Evolutionary conservation across 2,797 vertebrate species (phyloP), one percentile per base, ranked within the genome.

Genomic region (Heterohyrax brucei): DNA sequence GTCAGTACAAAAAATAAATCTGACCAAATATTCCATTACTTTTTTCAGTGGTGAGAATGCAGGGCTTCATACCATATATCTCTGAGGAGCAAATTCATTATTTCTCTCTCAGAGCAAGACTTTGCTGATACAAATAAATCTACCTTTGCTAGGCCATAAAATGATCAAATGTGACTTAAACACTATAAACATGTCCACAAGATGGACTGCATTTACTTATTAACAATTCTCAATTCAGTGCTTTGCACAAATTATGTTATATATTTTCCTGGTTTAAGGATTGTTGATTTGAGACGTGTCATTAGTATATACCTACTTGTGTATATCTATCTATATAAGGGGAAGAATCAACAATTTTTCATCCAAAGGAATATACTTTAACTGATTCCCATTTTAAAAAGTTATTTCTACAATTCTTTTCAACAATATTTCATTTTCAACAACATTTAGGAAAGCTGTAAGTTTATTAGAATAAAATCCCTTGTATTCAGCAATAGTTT

Each of bases 121-220:
- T 83, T 82, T 91, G 61, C 70, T 92, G 89, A 95, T 95, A 68
- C 46, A 93, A 89, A 97, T 91, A 93, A 90, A 97, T 91, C 2
- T 72, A 21, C 93, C 73, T 89, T 96, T 93, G 28, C 26, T 22
- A 5, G 39, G 39, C 72, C 89, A 26, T 46, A 97, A 91, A 85
- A 96, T 84, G 81, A 91, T 95, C 88, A 77, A 92, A 44, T 39
- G 3, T 46, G 96, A 95, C 86, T 91, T 95, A 91, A 84, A 97
- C 7, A 53, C 53, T 88, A 95, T 82, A 95, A 97, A 97, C 53
- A 94, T 28, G 83, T 62, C 89, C 85, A 86, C 4, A 89, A 62
- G 89, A 97, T 18, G 24, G 48, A 97, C 13, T 90, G 1, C 1
- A 53, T 66, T 95, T 96, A 86, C 86, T 95, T 92, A 96, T n/a